A percentile compares a stretch with the other conserved stretches of the same genome.
Conservation (phyloP, 2,113 vertebrate genomes). For the Pseudonaja textilis region DNA sequence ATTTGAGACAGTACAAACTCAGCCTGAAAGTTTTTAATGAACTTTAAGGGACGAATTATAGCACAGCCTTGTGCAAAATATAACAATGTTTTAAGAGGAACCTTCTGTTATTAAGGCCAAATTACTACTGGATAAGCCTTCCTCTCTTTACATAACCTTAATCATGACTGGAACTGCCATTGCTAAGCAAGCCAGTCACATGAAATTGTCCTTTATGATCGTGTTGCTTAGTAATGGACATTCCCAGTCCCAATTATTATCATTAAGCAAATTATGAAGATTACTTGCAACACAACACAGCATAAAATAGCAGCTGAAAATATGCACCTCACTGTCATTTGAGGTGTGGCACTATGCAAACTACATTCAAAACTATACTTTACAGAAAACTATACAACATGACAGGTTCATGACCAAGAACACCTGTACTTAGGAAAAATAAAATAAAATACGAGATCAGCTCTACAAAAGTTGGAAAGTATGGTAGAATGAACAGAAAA, state of each 20-base stretch:
- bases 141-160: background rate
- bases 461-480: background rate
- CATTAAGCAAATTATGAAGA: background rate
- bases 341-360: background rate
- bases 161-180: background rate
- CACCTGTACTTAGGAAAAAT: background rate
- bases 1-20: background rate
- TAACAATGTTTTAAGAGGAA: background rate
- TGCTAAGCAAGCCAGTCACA: background rate
- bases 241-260: background rate
- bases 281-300: background rate
- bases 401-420: background rate
- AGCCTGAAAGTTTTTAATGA: background rate
- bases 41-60: background rate
- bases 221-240: background rate
- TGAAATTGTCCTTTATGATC: background rate
- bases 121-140: background rate
- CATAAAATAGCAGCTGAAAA: background rate
- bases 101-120: background rate
- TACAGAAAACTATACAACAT: background rate
- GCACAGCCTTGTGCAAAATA: background rate
- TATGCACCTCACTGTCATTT: background rate
- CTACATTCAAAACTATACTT: background rate
- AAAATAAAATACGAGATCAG: background rate
- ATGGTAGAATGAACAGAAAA: background rate